phyloP scores from a whole-genome alignment of 37 sponge, comb jelly and placozoan species.

The Geodia barretti region DNA sequence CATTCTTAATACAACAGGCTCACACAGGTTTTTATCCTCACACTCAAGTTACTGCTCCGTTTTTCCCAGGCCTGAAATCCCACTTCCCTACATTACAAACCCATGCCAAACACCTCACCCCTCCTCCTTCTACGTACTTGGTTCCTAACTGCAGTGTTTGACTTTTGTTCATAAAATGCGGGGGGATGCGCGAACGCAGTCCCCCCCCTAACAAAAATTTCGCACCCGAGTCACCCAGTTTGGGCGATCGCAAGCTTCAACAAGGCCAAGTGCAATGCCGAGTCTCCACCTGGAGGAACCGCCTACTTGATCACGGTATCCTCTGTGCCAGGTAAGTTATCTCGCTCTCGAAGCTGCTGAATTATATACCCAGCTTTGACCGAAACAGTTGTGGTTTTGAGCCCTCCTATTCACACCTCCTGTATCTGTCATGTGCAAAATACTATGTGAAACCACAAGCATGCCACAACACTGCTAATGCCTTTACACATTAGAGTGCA shows the following conservation, averaged over 20 bases:
- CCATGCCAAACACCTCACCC: too few species aligned
- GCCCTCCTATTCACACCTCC: neutral
- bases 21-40: too few species aligned
- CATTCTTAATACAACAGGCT: too few species aligned
- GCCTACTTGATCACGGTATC: constrained; percentile 94
- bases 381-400: constrained; percentile 51
- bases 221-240: constrained; percentile 97
- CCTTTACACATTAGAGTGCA: too few species aligned
- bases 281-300: constrained; percentile 91
- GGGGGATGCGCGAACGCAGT: constrained; percentile 97
- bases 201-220: constrained; percentile 97
- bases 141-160: too few species aligned
- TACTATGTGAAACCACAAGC: too few species aligned
- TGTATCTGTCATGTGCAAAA: too few species aligned
- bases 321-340: constrained; percentile 98
- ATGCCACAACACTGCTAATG: too few species aligned
- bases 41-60: too few species aligned
- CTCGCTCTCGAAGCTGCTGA: neutral
- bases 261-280: constrained; percentile 93
- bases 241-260: constrained; percentile 97
- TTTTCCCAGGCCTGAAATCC: too few species aligned
- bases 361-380: constrained; percentile 18
- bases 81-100: too few species aligned
- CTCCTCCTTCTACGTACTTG: too few species aligned
- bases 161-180: neutral